phyloP scores from a whole-genome alignment of 1,140 invertebrate species.

The Ptiloglossa arizonensis region DNA sequence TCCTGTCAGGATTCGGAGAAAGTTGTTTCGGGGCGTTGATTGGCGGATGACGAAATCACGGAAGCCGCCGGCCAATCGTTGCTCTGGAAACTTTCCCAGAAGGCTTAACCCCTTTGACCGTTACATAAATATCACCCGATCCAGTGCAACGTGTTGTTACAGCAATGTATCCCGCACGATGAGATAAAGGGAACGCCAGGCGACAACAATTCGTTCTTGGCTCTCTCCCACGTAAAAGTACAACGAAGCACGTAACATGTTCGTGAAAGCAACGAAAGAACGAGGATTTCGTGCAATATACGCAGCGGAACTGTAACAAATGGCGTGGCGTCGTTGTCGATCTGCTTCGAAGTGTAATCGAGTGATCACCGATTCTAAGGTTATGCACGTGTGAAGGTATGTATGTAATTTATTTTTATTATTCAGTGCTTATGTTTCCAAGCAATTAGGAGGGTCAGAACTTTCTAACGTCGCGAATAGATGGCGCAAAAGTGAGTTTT shows the following conservation, averaged over 20 bases:
- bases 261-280: neutral
- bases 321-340: neutral
- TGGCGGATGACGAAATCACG: constrained; percentile 73
- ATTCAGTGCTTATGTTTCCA: neutral
- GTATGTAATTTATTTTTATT: neutral
- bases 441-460: neutral
- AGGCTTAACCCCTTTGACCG: constrained; percentile 71
- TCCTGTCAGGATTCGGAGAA: constrained; percentile 72
- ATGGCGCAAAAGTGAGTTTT: neutral
- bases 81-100: constrained; percentile 72
- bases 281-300: neutral
- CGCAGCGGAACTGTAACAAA: neutral
- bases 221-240: constrained; percentile 33
- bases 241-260: neutral
- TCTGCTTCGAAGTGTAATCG: neutral
- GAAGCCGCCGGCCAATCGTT: constrained; percentile 69
- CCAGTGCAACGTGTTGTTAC: constrained; percentile 36
- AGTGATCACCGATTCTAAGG: neutral
- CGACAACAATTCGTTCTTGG: constrained; percentile 42
- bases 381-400: neutral
- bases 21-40: constrained; percentile 73
- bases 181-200: constrained; percentile 50
- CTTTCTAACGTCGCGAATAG: neutral
- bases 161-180: constrained; percentile 50
- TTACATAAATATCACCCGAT: constrained; percentile 71